phyloP scores from a whole-genome alignment of 2,888 invertebrate species.

The Phania funesta region DNA sequence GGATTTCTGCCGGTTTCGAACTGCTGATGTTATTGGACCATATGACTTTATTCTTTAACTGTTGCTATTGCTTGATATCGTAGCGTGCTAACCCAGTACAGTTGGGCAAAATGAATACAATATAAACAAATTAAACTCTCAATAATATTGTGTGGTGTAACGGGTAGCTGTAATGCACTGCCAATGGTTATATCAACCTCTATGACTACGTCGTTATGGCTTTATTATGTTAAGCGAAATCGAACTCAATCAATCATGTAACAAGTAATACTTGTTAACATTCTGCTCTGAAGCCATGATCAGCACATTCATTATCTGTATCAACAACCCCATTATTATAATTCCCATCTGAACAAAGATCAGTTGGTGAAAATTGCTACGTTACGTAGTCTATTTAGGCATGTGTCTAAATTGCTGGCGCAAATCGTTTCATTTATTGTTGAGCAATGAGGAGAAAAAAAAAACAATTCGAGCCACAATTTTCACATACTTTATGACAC shows the following conservation, averaged over 20 bases:
- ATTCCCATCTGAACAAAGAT: constrained; percentile 25
- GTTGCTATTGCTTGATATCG: too few relatives aligned
- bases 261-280: constrained; percentile 45
- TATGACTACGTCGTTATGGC: too few relatives aligned
- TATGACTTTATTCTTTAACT: too few relatives aligned
- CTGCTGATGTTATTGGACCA: too few relatives aligned
- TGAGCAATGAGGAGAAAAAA: neutral
- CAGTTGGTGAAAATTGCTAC: constrained; percentile 17
- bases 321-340: neutral
- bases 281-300: constrained; percentile 20
- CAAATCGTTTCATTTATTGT: constrained; percentile 9
- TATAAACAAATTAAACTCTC: too few relatives aligned
- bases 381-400: neutral
- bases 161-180: too few relatives aligned
- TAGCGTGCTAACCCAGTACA: too few relatives aligned
- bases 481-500: constrained; percentile 38
- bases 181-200: too few relatives aligned
- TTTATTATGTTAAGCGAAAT: constrained; percentile 30
- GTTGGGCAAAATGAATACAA: too few relatives aligned
- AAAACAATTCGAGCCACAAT: constrained; percentile 25
- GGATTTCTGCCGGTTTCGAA: too few relatives aligned
- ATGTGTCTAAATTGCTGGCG: constrained; percentile 30
- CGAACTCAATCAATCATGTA: constrained; percentile 52
- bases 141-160: too few relatives aligned
- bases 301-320: neutral